Evolutionary conservation across 1,140 invertebrate genomes (phyloP), one percentile per base, ranked within the genome.

Genomic region (Archivesica marissinica): DNA sequence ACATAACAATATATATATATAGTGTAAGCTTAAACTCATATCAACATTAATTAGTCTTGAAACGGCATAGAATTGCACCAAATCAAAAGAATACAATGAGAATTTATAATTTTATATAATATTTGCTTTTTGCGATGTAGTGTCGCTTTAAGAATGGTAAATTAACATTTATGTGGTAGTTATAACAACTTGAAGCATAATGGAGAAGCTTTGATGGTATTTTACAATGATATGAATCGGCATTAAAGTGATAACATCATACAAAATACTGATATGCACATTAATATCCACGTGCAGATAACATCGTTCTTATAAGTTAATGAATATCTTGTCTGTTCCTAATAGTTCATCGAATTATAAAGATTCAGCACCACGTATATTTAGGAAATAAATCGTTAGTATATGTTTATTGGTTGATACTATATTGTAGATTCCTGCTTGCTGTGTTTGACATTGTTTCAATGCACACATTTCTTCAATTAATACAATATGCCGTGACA

Each of bases 181-280:
- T 59, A n/a, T 59, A 59, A 59, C 56, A 59, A 23, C 23, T 59
- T 59, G 28, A 9, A 59, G 56, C 33, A 17, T 44, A 68, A 44
- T 68, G 35, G 56, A 52, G 52, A 20, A 28, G 13, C 35, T 54
- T 75, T 75, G 47, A 54, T 38, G 72, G 35, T 75, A 23, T 52
- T 52, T 52, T 54, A 52, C 33, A n/a, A 54, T 35, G 72, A 75
- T 47, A 35, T 75, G 30, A 75, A 75, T 54, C 47, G 52, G 35
- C 72, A 47, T 47, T 17, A 47, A 35, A 35, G 28, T 20, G 72
- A 75, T 75, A 56, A 52, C 52, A 47, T 52, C 72, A 33, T 35
- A 25, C 17, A 23, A 44, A 70, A 70, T 70, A 25, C 47, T 70
- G 66, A 70, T 47, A 70, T 41, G 66, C 38, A 41, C 66, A 70